Conservation (phyloP, 2,113 vertebrate species). For the Butastur rufipennis region DNA sequence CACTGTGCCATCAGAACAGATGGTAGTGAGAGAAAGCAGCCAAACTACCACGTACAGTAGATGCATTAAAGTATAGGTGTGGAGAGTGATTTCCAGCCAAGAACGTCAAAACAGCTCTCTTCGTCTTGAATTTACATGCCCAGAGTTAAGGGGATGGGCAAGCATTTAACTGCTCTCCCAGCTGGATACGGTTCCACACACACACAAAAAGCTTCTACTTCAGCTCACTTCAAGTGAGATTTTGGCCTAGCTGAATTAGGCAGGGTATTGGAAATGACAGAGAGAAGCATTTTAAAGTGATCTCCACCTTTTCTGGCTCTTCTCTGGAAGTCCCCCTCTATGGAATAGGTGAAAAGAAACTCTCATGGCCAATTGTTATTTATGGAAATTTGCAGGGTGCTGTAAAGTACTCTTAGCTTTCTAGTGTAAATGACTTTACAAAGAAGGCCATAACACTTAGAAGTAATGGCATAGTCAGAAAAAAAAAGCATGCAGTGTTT, state of each 20-base stretch:
- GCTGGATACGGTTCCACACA: background rate
- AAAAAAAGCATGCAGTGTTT: background rate
- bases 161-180: slow-evolving; percentile 36
- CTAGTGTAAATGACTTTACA: slow-evolving; percentile 30
- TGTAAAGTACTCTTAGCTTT: slow-evolving; percentile 37
- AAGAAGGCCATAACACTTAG: background rate
- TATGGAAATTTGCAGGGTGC: slow-evolving; percentile 51
- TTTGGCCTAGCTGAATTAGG: slow-evolving; percentile 62
- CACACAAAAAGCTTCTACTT: slow-evolving; percentile 65
- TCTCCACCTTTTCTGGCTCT: slow-evolving; percentile 60
- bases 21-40: slow-evolving; percentile 70
- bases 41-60: slow-evolving; percentile 67
- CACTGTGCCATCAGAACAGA: slow-evolving; percentile 73
- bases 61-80: slow-evolving; percentile 68
- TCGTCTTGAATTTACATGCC: slow-evolving; percentile 60
- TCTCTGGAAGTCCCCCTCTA: slow-evolving; percentile 7
- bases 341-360: slow-evolving; percentile 53
- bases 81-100: slow-evolving; percentile 63
- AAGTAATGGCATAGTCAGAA: slow-evolving; percentile 1
- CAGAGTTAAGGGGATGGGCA: slow-evolving; percentile 56
- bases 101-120: slow-evolving; percentile 56
- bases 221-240: slow-evolving; percentile 61
- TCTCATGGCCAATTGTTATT: slow-evolving; percentile 26
- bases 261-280: slow-evolving; percentile 27
- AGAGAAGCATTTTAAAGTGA: slow-evolving; percentile 56